These are phyloP conservation scores for Typhlomys cinereus DNA, from an alignment of 2,113 vertebrate genomes.

Conservation along the genomic window DNA sequence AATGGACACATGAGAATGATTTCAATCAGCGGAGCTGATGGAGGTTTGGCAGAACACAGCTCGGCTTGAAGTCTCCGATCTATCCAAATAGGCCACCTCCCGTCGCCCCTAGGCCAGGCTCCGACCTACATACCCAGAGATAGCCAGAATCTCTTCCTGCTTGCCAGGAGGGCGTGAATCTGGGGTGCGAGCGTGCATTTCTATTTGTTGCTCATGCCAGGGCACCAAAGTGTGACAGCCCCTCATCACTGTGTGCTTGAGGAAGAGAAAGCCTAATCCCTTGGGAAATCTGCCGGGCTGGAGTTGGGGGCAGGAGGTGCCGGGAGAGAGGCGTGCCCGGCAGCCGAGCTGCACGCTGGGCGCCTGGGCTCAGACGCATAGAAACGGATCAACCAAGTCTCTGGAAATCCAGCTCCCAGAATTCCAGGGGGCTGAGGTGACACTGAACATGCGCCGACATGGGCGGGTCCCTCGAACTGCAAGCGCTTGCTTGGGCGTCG, in stretches of 20 bases:
- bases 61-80: not conserved
- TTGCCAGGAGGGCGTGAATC: too few relatives aligned
- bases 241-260: fast-evolving
- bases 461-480: too few relatives aligned
- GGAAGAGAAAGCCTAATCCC: fast-evolving
- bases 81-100: not conserved
- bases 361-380: too few relatives aligned
- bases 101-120: not conserved
- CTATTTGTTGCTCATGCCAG: fast-evolving
- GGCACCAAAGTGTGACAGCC: not conserved
- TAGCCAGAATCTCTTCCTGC: not conserved
- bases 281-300: fast-evolving
- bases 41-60: not conserved
- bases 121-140: not conserved
- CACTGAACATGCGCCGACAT: not conserved
- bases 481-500: too few relatives aligned
- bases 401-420: too few relatives aligned
- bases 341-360: fast-evolving
- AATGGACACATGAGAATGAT: not conserved
- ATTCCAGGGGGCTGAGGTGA: not conserved
- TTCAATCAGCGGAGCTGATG: not conserved
- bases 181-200: fast-evolving
- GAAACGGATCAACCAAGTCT: not conserved
- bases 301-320: not conserved
- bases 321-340: fast-evolving